Evolutionary conservation across 2,113 vertebrate genomes (phyloP).

Genomic region (Halichoerus grypus): DNA sequence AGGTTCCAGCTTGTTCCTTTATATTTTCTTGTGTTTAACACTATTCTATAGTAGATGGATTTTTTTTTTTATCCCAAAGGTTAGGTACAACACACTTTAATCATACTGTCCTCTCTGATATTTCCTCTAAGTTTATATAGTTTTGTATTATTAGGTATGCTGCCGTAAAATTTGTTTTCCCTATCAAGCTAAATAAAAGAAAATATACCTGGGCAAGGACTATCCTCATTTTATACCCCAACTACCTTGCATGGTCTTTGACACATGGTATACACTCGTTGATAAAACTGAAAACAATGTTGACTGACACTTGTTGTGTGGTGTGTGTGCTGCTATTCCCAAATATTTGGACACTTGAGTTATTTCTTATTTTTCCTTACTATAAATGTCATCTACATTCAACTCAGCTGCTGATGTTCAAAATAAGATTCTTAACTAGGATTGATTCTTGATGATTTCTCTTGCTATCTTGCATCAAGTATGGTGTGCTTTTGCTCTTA

Average conservation of each 20-base stretch:
- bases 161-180: neutral
- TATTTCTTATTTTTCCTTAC: neutral
- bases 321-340: neutral
- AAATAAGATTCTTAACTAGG: neutral
- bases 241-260: neutral
- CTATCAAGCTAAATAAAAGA: neutral
- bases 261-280: neutral
- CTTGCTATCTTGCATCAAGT: neutral
- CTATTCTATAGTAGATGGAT: too few relatives aligned
- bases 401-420: neutral
- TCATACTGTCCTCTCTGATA: neutral
- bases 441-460: neutral
- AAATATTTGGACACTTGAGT: neutral
- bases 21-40: neutral
- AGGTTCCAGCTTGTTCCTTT: neutral
- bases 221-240: neutral
- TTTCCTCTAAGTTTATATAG: neutral
- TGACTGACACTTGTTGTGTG: neutral
- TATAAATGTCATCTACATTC: neutral
- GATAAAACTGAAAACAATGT: neutral
- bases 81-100: neutral
- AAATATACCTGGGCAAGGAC: neutral
- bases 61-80: neutral
- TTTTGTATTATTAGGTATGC: neutral
- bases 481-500: neutral